Conservation (phyloP, 64 coral and sea anemone genomes). For the Trachythela sp. region DNA sequence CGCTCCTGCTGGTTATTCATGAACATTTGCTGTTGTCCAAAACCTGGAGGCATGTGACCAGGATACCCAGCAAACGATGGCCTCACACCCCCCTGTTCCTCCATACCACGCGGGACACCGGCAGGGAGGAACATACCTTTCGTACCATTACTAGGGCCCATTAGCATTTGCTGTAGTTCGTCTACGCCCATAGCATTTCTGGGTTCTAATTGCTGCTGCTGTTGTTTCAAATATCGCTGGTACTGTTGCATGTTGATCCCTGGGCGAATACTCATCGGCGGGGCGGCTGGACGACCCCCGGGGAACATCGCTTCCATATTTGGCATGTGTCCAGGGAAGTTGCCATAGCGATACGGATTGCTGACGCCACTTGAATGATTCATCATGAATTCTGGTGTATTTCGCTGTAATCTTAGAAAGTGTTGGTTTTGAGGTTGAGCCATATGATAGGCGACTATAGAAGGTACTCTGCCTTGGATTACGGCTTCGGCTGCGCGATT, state of each 20-base stretch:
- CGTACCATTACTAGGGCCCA: constrained; percentile 57
- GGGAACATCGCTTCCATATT: constrained; percentile 31
- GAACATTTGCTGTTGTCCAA: constrained; percentile 44
- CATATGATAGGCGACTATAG: constrained; percentile 73
- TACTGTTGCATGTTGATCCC: constrained; percentile 45
- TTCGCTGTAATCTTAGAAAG: constrained; percentile 70
- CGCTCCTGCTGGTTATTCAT: constrained; percentile 54
- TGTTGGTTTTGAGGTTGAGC: constrained; percentile 74
- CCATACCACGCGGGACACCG: constrained; percentile 39
- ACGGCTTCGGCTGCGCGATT: constrained; percentile 92
- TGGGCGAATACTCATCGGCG: neutral
- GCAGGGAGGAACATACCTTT: constrained; percentile 66
- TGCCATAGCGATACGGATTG: constrained; percentile 51
- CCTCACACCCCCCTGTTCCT: constrained; percentile 34
- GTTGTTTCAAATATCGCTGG: constrained; percentile 61
- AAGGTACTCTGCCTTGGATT: constrained; percentile 65
- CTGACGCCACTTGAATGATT: constrained; percentile 24
- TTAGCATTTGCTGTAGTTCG: constrained; percentile 80
- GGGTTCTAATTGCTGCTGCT: constrained; percentile 53
- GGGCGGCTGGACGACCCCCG: constrained; percentile 2
- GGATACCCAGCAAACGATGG: constrained; percentile 56
- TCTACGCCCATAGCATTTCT: constrained; percentile 65
- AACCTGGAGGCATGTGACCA: constrained; percentile 39
- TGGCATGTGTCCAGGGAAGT: constrained; percentile 42
- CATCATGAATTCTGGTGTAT: constrained; percentile 46